Evolutionary conservation across 2,888 invertebrate genomes (phyloP).

Genomic region (Beris chalybata): DNA sequence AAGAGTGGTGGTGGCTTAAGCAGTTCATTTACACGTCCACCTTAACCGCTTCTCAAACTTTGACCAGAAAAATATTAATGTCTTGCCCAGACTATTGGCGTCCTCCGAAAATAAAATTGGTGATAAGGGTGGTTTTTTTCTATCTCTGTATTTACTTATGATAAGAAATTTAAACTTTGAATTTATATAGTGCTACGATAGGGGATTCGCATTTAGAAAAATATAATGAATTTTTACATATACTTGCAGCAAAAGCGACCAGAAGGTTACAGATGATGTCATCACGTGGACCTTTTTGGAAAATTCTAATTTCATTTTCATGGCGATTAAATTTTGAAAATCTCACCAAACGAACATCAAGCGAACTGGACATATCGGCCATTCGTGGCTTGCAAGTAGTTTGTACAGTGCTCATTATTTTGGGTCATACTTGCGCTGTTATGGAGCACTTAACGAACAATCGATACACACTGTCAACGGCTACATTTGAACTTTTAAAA

Average conservation of each 20-base stretch:
- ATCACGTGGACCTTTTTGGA: constrained; percentile 22
- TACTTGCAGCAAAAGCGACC: constrained; percentile 19
- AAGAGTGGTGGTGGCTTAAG: too few relatives aligned
- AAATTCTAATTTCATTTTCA: constrained; percentile 38
- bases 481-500: constrained; percentile 43
- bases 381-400: constrained; percentile 66
- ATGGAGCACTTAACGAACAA: constrained; percentile 63
- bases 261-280: constrained; percentile 7
- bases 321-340: constrained; percentile 31
- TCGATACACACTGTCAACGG: constrained; percentile 54
- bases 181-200: too few relatives aligned
- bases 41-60: too few relatives aligned
- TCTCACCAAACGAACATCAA: constrained; percentile 39
- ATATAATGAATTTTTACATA: constrained; percentile 4
- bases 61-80: too few relatives aligned
- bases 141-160: too few relatives aligned
- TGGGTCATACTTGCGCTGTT: constrained; percentile 64
- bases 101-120: too few relatives aligned
- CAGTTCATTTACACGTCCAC: too few relatives aligned
- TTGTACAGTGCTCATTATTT: constrained; percentile 68
- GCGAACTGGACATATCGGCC: constrained; percentile 59
- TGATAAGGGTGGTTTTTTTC: too few relatives aligned
- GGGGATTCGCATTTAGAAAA: neutral
- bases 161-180: too few relatives aligned
- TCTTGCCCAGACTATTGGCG: too few relatives aligned